Conservation (phyloP, 2,113 vertebrate species). For the Festucalex cinctus region DNA sequence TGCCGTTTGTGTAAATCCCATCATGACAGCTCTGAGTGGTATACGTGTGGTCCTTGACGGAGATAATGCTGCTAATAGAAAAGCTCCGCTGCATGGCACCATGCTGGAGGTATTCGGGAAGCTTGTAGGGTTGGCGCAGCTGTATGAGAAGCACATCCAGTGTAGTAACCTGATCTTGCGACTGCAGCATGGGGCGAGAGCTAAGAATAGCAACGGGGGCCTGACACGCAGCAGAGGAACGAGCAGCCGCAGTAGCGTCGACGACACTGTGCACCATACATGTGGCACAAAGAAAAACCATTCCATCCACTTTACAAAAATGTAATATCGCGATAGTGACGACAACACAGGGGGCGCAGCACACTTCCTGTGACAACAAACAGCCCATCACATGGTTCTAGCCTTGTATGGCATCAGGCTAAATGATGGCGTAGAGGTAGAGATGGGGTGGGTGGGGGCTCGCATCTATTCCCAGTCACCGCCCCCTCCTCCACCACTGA, state of each 20-base stretch:
- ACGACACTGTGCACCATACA: conserved; percentile 39
- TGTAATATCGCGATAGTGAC: not conserved
- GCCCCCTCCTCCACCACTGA: conserved; percentile 38
- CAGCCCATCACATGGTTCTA: conserved; percentile 53
- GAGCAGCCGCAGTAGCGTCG: conserved; percentile 30
- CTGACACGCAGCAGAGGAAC: conserved; percentile 49
- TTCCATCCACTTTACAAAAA: not conserved
- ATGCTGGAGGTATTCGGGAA: conserved; percentile 6
- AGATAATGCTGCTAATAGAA: not conserved
- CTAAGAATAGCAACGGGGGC: conserved; percentile 66
- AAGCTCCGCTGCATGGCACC: conserved; percentile 20
- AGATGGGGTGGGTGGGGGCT: conserved; percentile 48
- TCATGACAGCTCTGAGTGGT: not conserved
- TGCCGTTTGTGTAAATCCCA: too few species aligned
- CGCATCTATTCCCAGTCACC: conserved; percentile 40
- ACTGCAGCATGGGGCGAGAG: conserved; percentile 62
- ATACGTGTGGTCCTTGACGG: not conserved
- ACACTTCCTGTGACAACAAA: conserved; percentile 57
- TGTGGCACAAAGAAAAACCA: conserved; percentile 29
- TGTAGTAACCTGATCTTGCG: conserved; percentile 64
- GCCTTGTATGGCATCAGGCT: conserved; percentile 45
- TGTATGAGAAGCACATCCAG: conserved; percentile 43
- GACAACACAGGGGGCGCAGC: conserved; percentile 14
- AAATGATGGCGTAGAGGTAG: conserved; percentile 47
- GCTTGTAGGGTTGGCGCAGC: conserved; percentile 11